Base-by-base conservation (phyloP, 2,113 vertebrate species). In the Plestiodon gilberti region DNA sequence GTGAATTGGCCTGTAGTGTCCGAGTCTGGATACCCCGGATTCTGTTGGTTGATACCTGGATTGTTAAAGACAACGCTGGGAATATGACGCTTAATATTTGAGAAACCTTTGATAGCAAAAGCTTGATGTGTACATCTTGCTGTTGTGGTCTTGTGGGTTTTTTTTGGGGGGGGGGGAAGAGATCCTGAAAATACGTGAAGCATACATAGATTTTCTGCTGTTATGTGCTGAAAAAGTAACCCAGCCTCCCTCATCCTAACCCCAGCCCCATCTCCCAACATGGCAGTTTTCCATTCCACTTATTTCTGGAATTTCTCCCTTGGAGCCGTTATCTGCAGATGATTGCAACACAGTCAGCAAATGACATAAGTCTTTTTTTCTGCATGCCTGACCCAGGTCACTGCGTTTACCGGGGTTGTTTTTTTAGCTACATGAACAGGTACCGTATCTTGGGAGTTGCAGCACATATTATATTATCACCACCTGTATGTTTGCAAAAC, bases 251-350 rank as follows among this genome's bases (percentile, higher is more conserved):
- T 67, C 1, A 3, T 5, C 28, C 23, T 73, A 33, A 10, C 55
- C 25, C 40, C 78, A 87, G 57, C 74, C 62, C 40, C 81, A 79
- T 38, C 70, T 77, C 78, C n/a, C 40, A 59, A 69, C 61, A 33
- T 92, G 91, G 90, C 91, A 84, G 28, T 38, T 78, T 89, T 87
- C 91, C 88, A 67, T 89, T 84, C 73, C 93, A 0, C 84, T 94
- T 95, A 87, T 94, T 93, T 92, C 86, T 92, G 85, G 82, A 92
- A 78, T 71, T 83, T 87, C 69, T 92, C 87, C 78, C 88, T 93
- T 74, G 65, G 88, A 90, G 87, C 82, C 90, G 9, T 48, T 91
- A 92, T 92, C 91, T 90, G 69, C 82, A 85, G 82, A 86, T 91
- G 83, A 48, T 88, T 95, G 92, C 86, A 93, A 79, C 83, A 88